Evolutionary conservation across 2,888 invertebrate genomes (phyloP).

Genomic region (Drosophila prolongata): DNA sequence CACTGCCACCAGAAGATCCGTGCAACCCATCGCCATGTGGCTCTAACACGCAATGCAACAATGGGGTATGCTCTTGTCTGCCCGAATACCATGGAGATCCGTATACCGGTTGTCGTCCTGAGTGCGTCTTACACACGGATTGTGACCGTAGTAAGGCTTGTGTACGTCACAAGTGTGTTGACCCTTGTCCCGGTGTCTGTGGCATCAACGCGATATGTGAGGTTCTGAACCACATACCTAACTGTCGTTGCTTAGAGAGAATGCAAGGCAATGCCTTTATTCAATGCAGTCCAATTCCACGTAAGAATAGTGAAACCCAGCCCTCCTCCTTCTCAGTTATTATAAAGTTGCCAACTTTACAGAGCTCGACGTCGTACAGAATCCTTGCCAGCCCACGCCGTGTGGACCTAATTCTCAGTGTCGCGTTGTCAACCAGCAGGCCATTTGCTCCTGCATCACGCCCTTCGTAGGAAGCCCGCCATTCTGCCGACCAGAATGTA

Average conservation of each 20-base stretch:
- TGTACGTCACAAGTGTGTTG: conserved; percentile 88
- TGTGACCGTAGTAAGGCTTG: conserved; percentile 89
- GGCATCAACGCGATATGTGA: conserved; percentile 89
- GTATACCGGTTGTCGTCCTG: conserved; percentile 88
- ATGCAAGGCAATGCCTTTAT: conserved; percentile 90
- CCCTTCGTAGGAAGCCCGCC: conserved; percentile 88
- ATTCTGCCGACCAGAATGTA: conserved; percentile 90
- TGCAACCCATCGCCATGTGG: conserved; percentile 91
- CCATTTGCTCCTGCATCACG: conserved; percentile 89
- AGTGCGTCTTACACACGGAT: conserved; percentile 89
- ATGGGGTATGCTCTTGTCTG: conserved; percentile 89
- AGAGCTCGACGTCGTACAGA: conserved; percentile 69
- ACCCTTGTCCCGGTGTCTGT: conserved; percentile 91
- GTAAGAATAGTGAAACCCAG: conserved; percentile 81
- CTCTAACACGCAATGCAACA: conserved; percentile 88
- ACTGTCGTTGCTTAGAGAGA: conserved; percentile 86
- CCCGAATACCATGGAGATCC: conserved; percentile 89
- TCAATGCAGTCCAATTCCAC: conserved; percentile 86
- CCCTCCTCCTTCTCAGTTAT: background rate
- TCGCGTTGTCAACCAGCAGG: conserved; percentile 89
- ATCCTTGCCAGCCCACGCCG: conserved; percentile 89
- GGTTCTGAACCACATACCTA: conserved; percentile 91
- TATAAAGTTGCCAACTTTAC: conserved; percentile 40
- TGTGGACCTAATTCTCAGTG: conserved; percentile 94
- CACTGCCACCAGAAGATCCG: conserved; percentile 85